Conservation (phyloP, 2,888 invertebrate species). For the Dysmachus trigonus region DNA sequence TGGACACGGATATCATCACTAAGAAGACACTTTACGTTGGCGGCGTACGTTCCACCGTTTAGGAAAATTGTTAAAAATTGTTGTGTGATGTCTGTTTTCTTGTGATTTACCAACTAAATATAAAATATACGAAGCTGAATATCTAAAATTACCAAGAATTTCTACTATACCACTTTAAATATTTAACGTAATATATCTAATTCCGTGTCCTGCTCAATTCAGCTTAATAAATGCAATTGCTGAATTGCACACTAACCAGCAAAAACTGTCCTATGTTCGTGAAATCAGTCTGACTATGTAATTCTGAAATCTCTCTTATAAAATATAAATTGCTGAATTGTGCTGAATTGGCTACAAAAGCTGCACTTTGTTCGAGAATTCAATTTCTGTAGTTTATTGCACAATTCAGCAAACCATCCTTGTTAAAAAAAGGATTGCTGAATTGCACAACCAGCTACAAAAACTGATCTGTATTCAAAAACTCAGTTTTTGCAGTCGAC, state of each 20-base stretch:
- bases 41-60: neutral
- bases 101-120: conserved; percentile 18
- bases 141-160: neutral
- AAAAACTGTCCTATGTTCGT: neutral
- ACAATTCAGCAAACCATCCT: no score
- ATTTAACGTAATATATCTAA: no score
- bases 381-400: no score
- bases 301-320: no score
- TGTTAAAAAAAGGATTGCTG: neutral
- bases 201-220: neutral
- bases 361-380: neutral
- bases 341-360: neutral
- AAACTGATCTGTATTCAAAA: neutral
- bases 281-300: no score
- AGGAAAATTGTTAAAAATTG: conserved; percentile 23
- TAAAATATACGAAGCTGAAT: neutral
- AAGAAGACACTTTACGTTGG: neutral
- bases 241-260: neutral
- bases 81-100: conserved; percentile 12
- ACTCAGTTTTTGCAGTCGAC: neutral
- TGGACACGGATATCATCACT: conserved; percentile 13
- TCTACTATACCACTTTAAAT: neutral
- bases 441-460: neutral
- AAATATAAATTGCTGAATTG: neutral
- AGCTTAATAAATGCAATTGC: neutral